A percentile compares a stretch with the other conserved stretches of the same genome.
Evolutionary conservation across 2,113 vertebrate genomes (phyloP).

Genomic region (Syngnathoides biaculeatus): DNA sequence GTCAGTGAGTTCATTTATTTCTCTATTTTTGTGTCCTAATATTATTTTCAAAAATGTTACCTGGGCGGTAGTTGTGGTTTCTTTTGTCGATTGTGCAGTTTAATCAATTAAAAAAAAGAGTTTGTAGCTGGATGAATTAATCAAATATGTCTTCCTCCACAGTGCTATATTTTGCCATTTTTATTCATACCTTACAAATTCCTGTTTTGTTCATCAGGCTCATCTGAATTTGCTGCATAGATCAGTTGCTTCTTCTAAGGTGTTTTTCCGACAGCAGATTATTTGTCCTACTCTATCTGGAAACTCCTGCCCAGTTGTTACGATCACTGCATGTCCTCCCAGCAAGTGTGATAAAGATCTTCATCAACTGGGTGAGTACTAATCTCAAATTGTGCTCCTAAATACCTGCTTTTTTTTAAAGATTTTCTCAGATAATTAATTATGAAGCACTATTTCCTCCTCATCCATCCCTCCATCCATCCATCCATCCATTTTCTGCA

Average conservation of each 20-base stretch:
- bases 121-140: background rate
- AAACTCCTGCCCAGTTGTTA: conserved; percentile 85
- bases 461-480: no score
- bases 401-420: background rate
- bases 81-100: background rate
- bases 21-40: background rate
- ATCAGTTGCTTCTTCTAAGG: conserved; percentile 68
- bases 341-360: conserved; percentile 69
- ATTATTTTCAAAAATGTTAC: background rate
- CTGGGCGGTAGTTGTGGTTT: background rate
- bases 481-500: no score
- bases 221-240: conserved; percentile 80
- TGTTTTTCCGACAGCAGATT: conserved; percentile 80
- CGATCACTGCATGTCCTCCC: conserved; percentile 84
- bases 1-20: conserved; percentile 53
- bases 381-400: background rate
- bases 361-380: conserved; percentile 85
- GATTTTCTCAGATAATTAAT: background rate
- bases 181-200: background rate
- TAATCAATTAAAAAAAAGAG: no score
- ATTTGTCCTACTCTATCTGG: conserved; percentile 83
- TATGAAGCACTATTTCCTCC: no score
- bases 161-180: background rate
- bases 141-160: background rate
- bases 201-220: conserved; percentile 62